Evolutionary conservation across 2,888 invertebrate species (phyloP), one percentile per base, ranked within the genome.

Genomic region (Apotomis betuletana): DNA sequence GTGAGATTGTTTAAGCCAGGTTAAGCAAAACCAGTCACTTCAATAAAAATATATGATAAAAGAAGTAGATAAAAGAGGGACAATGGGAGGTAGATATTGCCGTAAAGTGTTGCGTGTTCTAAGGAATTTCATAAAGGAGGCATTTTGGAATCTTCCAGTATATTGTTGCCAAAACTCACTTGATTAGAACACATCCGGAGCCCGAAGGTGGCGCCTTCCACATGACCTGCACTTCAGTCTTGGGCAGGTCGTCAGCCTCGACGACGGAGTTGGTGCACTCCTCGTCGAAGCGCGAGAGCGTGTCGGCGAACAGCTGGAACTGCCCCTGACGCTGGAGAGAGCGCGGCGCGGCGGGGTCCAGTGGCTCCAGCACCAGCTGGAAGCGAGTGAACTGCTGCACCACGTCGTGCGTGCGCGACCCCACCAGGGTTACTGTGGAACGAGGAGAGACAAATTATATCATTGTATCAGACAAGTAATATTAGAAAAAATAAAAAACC

Each of bases 141-240:
- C 27, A 1, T 27, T 27, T 27, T 27, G 27, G 27, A 27, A n/a
- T n/a, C n/a, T n/a, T n/a, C n/a, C n/a, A n/a, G n/a, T n/a, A n/a
- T n/a, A 27, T 27, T 27, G 27, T 27, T 27, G 2, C 44, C 54
- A 54, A 54, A 13, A 13, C 89, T 91, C 86, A 97, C 95, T 96
- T 97, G 83, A 99, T 95, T 44, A 96, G 94, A 52, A 98, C 96
- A 85, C 98, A 99, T 75, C 98, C 98, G 0, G 97, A 96, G 4
- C 97, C 97, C 8, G 96, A 91, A 12, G 96, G 94, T 0, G 99
- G 98, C 12, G 98, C 97, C 62, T 96, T 96, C 98, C 99, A 99
- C 94, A 97, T 95, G 75, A 98, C 96, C 83, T 96, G 96, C 8
- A 98, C 95, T 83, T 97, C 97, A 0, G 96, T 96, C 89, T 98